phyloP scores from a whole-genome alignment of 2,888 invertebrate species.

The Coenonympha glycerion region DNA sequence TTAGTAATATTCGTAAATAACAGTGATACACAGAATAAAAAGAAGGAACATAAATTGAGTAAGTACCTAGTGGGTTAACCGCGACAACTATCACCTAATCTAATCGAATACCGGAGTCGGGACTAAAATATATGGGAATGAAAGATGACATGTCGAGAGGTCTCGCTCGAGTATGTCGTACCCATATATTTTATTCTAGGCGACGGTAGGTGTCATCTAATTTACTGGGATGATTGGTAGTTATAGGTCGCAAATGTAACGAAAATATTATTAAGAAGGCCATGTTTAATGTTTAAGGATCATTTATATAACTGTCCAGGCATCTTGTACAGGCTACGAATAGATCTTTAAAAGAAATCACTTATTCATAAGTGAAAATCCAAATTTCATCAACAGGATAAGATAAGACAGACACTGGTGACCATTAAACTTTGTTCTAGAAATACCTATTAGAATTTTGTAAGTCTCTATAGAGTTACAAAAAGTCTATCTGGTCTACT shows the following conservation, averaged over 20 bases:
- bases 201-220: slow-evolving; percentile 29
- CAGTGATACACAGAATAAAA: slow-evolving; percentile 25
- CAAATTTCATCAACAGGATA: no score
- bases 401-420: no score
- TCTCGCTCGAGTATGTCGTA: slow-evolving; percentile 31
- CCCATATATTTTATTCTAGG: slow-evolving; percentile 34
- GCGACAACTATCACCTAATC: slow-evolving; percentile 36
- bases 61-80: slow-evolving; percentile 29
- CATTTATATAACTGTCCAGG: background rate
- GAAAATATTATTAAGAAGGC: background rate
- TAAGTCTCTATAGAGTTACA: no score
- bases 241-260: slow-evolving; percentile 11
- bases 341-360: no score
- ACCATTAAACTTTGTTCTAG: no score
- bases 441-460: no score
- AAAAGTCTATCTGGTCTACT: no score
- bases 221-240: slow-evolving; percentile 21
- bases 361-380: no score
- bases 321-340: no score
- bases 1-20: slow-evolving; percentile 29
- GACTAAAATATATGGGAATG: slow-evolving; percentile 35
- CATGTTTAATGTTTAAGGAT: no score
- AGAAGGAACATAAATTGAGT: slow-evolving; percentile 33
- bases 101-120: slow-evolving; percentile 36
- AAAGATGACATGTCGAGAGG: slow-evolving; percentile 38